Percentiles rank a stretch among this genome's conserved stretches.
Conservation (phyloP, 2,797 vertebrate genomes). For the Sebastes ruberrimus region DNA sequence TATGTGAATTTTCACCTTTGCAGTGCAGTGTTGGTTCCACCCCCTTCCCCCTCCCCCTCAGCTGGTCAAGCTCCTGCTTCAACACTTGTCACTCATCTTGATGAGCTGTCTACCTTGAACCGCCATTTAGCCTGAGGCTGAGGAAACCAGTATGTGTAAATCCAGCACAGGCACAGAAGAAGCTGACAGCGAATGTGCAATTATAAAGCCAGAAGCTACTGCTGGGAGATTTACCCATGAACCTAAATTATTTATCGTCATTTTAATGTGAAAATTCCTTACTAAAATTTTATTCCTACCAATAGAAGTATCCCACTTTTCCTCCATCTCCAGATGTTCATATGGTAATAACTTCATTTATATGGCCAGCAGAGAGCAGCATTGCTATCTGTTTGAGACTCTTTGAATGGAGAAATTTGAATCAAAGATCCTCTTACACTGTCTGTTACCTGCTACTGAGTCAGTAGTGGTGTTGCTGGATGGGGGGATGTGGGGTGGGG, state of each 20-base stretch:
- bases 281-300: not conserved
- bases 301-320: not conserved
- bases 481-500: not conserved
- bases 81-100: slow-evolving; percentile 49
- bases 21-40: not conserved
- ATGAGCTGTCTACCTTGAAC: slow-evolving; percentile 33
- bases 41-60: not conserved
- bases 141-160: slow-evolving; percentile 15
- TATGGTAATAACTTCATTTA: not conserved
- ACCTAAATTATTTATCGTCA: not conserved
- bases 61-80: slow-evolving; percentile 16
- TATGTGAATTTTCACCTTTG: slow-evolving; percentile 8
- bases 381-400: slow-evolving; percentile 65
- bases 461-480: not conserved
- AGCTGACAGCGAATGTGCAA: slow-evolving; percentile 4
- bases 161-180: not conserved
- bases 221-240: not conserved
- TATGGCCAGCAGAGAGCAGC: slow-evolving; percentile 74
- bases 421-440: not conserved
- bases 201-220: slow-evolving; percentile 12
- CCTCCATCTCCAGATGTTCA: slow-evolving; percentile 2
- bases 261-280: not conserved
- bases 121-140: slow-evolving; percentile 28
- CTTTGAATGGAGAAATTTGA: not conserved
- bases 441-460: slow-evolving; percentile 29